These are phyloP conservation scores for Cephus runcator DNA, from an alignment of 2,888 invertebrate genomes.

Conservation along the genomic window DNA sequence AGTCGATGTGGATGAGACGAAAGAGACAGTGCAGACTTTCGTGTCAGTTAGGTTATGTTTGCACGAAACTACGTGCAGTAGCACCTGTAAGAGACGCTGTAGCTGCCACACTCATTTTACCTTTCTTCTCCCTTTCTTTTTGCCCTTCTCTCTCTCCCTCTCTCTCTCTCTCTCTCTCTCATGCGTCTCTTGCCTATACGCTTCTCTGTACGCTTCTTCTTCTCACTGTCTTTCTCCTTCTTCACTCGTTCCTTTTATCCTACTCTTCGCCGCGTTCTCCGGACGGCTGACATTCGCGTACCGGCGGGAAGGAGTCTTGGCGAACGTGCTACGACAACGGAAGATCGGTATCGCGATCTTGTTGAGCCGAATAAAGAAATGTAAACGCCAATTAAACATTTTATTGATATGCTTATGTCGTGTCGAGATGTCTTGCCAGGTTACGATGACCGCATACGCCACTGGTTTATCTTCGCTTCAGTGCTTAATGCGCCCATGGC, in stretches of 20 bases:
- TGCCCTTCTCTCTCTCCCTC: no score
- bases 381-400: slow-evolving; percentile 64
- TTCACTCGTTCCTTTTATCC: background rate
- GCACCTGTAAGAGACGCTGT: slow-evolving; percentile 28
- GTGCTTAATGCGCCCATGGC: no score
- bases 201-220: background rate
- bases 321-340: slow-evolving; percentile 21
- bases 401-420: slow-evolving; percentile 62
- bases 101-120: slow-evolving; percentile 8
- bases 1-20: background rate
- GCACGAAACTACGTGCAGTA: slow-evolving; percentile 14
- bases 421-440: slow-evolving; percentile 42
- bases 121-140: background rate
- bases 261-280: background rate
- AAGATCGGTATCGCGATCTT: slow-evolving; percentile 56
- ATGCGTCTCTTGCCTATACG: background rate
- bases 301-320: background rate
- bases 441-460: background rate
- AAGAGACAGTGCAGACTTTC: background rate
- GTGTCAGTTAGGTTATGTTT: background rate
- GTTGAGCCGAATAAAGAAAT: slow-evolving; percentile 59
- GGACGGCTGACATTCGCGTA: slow-evolving; percentile 8
- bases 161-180: no score
- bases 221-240: background rate
- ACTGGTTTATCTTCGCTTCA: background rate